Evolutionary conservation across 2,113 vertebrate species (phyloP).

Genomic region (Sapayoa aenigma): DNA sequence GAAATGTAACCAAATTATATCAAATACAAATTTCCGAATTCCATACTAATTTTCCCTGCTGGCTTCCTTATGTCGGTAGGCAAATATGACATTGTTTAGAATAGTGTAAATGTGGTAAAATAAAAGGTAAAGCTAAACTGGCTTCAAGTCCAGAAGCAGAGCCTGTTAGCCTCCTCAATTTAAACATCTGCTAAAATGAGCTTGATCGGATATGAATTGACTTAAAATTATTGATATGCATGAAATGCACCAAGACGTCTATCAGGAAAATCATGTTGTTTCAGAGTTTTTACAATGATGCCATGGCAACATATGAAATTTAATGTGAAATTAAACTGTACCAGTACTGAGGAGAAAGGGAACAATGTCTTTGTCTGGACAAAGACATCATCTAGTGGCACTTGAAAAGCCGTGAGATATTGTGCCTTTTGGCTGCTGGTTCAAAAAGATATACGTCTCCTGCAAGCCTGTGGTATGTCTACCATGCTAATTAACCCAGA

Average conservation of each 20-base stretch:
- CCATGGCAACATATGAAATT: background rate
- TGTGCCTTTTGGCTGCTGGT: background rate
- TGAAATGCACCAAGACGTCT: background rate
- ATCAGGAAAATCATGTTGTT: background rate
- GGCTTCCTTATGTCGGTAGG: background rate
- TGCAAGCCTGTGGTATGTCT: background rate
- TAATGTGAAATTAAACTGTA: background rate
- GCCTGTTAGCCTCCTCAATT: background rate
- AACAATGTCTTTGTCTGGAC: background rate
- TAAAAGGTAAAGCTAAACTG: background rate
- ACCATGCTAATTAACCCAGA: background rate
- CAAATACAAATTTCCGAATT: background rate
- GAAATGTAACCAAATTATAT: background rate
- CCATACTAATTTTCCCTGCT: background rate
- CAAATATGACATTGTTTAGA: background rate
- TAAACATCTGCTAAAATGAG: background rate
- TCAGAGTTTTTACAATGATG: background rate
- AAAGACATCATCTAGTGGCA: background rate
- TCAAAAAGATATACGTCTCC: background rate
- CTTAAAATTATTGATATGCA: background rate
- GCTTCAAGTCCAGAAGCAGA: background rate
- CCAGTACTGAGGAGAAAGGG: background rate
- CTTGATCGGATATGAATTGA: background rate
- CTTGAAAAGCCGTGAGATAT: background rate
- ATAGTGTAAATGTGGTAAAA: background rate